Base-by-base conservation (phyloP, 2,797 vertebrate genomes). In the Microchirus variegatus region DNA sequence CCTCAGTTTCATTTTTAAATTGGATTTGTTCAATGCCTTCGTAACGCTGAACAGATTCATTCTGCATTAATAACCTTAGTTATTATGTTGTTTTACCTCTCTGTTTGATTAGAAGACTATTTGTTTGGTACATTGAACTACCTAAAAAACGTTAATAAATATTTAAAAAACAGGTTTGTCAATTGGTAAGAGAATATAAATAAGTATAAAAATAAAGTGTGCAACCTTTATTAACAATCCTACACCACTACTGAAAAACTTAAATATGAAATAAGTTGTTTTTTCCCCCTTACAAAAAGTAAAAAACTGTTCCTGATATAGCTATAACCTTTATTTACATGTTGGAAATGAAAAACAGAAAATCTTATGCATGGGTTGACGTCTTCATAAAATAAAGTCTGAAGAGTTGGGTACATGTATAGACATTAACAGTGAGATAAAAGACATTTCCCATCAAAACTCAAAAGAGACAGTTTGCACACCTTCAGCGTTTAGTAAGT, bases 241-340 rank as follows among this genome's bases (percentile, higher is more conserved):
- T 11, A 48, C 12, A 44, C 13, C 2, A 42, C 19, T 45, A 9
- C 3, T 15, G 8, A 8, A 17, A 50, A 53, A 36, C 1, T 7
- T 37, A 14, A 50, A 7, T 37, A n/a, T 35, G 4, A 31, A 53
- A 54, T 4, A 12, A n/a, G 10, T 55, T 0, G 8, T 50, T 7
- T 35, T 12, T 58, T 56, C 5, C 5, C 22, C 22, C 41, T 48
- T 22, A 38, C 40, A 67, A 52, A 64, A 78, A 60, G 8, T 12
- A 40, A 73, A 65, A 16, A n/a, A 1, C 5, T 44, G 73, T 75
- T 74, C 35, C 65, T 75, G 43, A 75, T 16, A 66, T 73, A 76
- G 59, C 67, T 86, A 82, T 79, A 84, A 74, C 61, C 82, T 95
- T 94, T 94, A 95, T 94, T 95, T 94, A 95, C 94, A 95, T 49